These are phyloP conservation scores for Bombus pascuorum DNA, from an alignment of 1,140 invertebrate genomes.

Conservation along the genomic window DNA sequence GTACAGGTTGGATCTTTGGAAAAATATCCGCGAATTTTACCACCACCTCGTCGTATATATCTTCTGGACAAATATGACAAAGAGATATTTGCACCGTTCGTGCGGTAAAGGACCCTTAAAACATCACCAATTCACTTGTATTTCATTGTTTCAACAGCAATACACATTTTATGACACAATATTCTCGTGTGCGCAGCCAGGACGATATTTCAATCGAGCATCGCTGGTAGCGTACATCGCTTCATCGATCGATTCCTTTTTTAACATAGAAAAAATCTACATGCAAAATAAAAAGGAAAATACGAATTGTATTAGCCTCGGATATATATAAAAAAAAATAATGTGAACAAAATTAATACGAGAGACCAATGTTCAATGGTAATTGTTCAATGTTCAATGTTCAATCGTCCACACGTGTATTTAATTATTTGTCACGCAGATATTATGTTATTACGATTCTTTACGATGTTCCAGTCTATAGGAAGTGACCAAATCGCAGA, in stretches of 20 bases:
- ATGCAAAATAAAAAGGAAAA: not conserved
- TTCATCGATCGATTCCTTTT: not conserved
- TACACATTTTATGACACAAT: constrained; percentile 45
- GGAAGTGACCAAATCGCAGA: too few species aligned
- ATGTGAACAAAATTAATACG: not conserved
- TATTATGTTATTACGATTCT: not conserved
- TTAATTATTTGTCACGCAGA: not conserved
- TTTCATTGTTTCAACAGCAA: constrained; percentile 48
- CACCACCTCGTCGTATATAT: not conserved
- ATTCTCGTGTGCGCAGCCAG: not conserved
- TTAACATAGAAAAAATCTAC: not conserved
- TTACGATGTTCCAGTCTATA: not conserved
- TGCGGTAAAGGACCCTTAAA: constrained; percentile 43
- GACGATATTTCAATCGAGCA: constrained; percentile 30
- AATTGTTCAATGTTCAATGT: too few species aligned
- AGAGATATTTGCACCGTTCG: constrained; percentile 46
- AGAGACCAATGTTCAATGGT: too few species aligned
- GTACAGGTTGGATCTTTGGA: not conserved
- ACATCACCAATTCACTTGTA: constrained; percentile 56
- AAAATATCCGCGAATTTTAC: constrained; percentile 10
- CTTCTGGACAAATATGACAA: constrained; percentile 8
- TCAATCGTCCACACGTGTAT: not conserved
- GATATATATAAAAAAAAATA: too few species aligned
- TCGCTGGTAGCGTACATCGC: not conserved
- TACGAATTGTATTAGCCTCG: not conserved